Evolutionary conservation across 2,888 invertebrate species (phyloP).

Genomic region (Epinotia brunnichana): DNA sequence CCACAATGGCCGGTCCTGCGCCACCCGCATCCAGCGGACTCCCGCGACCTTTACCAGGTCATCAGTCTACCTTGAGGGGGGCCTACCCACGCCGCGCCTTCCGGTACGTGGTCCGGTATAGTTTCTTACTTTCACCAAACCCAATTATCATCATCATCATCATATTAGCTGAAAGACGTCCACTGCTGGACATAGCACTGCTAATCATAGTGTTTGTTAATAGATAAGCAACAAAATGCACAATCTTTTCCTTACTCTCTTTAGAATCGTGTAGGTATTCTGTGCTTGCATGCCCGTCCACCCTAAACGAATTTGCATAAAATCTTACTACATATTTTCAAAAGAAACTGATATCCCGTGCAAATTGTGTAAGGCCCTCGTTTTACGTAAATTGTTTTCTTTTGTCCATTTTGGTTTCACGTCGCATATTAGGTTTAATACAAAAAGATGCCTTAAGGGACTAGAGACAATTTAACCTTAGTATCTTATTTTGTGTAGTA

Average conservation of each 20-base stretch:
- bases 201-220: too few relatives aligned
- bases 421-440: conserved; percentile 9
- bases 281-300: neutral
- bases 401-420: conserved; percentile 27
- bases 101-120: too few relatives aligned
- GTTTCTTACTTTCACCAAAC: too few relatives aligned
- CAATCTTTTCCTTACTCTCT: neutral
- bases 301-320: conserved; percentile 15
- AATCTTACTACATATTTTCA: neutral
- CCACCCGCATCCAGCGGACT: too few relatives aligned
- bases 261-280: neutral
- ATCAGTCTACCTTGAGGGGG: too few relatives aligned
- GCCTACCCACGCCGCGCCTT: too few relatives aligned
- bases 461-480: neutral
- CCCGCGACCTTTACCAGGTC: too few relatives aligned
- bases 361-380: conserved; percentile 30
- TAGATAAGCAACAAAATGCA: too few relatives aligned
- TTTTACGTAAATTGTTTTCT: conserved; percentile 27
- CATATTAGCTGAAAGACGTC: too few relatives aligned
- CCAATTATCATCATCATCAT: too few relatives aligned
- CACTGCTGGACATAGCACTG: too few relatives aligned
- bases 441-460: neutral
- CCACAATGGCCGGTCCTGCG: too few relatives aligned
- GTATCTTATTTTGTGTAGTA: neutral
- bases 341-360: conserved; percentile 5